Evolutionary conservation across 2,113 vertebrate genomes (phyloP), one percentile per base, ranked within the genome.

Genomic region (Python bivittatus): DNA sequence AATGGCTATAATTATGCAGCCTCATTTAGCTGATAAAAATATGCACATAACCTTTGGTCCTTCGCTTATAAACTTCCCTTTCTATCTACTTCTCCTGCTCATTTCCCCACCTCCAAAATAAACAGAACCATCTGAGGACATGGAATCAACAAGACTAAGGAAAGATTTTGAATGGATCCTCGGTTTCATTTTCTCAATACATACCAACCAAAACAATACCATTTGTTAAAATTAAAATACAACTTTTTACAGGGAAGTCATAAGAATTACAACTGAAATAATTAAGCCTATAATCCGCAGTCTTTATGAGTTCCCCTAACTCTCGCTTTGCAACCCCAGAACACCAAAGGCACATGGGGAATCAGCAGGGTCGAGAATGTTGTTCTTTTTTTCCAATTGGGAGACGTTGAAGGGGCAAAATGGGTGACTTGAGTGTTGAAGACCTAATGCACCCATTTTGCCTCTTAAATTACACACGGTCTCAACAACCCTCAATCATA

Each of bases 11-110:
- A 86, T 0, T 1, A 23, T 88, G 89, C 33, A 90, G 88, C 23
- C 56, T 84, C 88, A 93, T 91, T 95, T 93, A 93, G 79, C 92
- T 90, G 93, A 91, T 96, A 96, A 95, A 88, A 88, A 92, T 4
- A 1, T 38, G 6, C 48, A 79, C 0, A 0, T 27, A 94, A 96
- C 88, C 92, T 95, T 93, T 86, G 92, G 90, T 84, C 91, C 88
- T 94, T 94, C 38, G 58, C 57, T 93, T 93, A 64, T 64, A 92
- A 95, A 92, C 92, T 93, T 92, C 72, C 84, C 58, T 85, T 61
- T 15, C 92, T 85, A 93, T 89, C 57, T 90, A 25, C 61, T 93
- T 20, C 4, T 68, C 6, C 91, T 20, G 22, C 68, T 29, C 15
- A 58, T 20, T 33, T n/a, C 42, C n/a, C 89, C 44, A 64, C 44